Conservation (phyloP, 2,888 invertebrate species). For the Eupithecia vulgata region DNA sequence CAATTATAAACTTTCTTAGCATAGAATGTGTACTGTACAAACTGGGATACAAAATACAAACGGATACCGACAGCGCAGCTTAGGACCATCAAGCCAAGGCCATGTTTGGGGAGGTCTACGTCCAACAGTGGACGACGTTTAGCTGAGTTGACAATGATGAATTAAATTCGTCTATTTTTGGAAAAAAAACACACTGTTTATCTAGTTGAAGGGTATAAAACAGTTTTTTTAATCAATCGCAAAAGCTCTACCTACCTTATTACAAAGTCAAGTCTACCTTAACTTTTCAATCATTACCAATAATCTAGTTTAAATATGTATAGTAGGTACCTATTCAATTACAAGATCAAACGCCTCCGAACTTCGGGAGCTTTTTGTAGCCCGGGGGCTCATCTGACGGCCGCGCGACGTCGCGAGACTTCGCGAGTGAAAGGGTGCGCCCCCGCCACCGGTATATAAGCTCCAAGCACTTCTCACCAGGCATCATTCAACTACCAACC, state of each 20-base stretch:
- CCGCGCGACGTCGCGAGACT: conserved; percentile 58
- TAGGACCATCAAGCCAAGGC: not conserved
- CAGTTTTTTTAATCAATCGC: not conserved
- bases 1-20: no score
- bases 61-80: not conserved
- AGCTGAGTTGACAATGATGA: not conserved
- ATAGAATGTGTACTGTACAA: no score
- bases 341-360: conserved; percentile 32
- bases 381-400: conserved; percentile 73
- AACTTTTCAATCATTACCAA: not conserved
- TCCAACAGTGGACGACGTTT: not conserved
- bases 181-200: not conserved
- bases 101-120: not conserved
- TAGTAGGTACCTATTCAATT: not conserved
- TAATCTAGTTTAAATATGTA: not conserved
- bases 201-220: not conserved
- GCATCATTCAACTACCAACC: conserved; percentile 74
- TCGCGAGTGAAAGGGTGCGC: conserved; percentile 78
- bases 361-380: conserved; percentile 50
- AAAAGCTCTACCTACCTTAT: not conserved
- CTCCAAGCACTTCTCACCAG: conserved; percentile 64
- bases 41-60: not conserved
- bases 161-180: not conserved
- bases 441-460: conserved; percentile 73
- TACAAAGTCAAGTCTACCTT: not conserved